Percentiles rank a stretch among this genome's conserved stretches.
Conservation (phyloP, 2,797 vertebrate genomes). For the Tinamus major region DNA sequence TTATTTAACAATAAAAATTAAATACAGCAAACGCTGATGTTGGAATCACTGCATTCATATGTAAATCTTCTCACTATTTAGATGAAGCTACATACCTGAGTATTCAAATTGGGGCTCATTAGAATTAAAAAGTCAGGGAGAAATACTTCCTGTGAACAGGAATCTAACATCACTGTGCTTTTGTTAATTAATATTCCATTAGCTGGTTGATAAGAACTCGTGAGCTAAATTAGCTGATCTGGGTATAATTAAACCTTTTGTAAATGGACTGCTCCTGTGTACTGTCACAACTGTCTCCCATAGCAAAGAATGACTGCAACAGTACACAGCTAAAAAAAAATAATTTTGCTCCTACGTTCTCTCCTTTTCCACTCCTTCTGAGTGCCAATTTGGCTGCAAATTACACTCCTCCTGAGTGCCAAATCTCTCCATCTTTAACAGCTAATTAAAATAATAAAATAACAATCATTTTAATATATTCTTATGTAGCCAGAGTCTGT, state of each 20-base stretch:
- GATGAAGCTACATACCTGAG: constrained; percentile 25
- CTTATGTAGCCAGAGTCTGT: background rate
- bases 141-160: constrained; percentile 32
- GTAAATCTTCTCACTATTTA: background rate
- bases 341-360: background rate
- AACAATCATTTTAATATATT: constrained; percentile 44
- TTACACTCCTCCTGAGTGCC: background rate
- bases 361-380: background rate
- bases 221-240: constrained; percentile 47
- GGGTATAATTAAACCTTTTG: constrained; percentile 58
- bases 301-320: background rate
- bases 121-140: constrained; percentile 20
- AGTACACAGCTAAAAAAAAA: background rate
- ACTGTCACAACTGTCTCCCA: background rate
- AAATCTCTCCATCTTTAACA: background rate
- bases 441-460: constrained; percentile 36
- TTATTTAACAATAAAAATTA: background rate
- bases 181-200: constrained; percentile 70
- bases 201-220: constrained; percentile 24
- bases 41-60: background rate
- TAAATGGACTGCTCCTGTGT: constrained; percentile 1
- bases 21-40: background rate
- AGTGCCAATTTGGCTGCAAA: background rate
- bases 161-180: constrained; percentile 33
- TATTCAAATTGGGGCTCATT: background rate